Percentiles rank a stretch among this genome's conserved stretches.
Conservation (phyloP, 2,113 vertebrate species). For the Thamnaconus septentrionalis region DNA sequence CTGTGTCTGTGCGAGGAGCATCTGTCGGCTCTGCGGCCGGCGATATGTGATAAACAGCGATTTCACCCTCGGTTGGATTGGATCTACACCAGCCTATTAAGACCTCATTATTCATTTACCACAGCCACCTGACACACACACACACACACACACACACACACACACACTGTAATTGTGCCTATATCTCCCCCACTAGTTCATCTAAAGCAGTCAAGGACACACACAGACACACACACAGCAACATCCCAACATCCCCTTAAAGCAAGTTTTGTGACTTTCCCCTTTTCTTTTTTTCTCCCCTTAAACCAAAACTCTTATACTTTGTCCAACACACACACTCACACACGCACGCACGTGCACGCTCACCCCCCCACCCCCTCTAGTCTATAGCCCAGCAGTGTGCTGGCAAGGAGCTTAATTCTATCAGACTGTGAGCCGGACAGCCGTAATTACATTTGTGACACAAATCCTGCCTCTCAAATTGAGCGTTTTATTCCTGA, state of each 20-base stretch:
- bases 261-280: slow-evolving; percentile 32
- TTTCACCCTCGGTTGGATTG: slow-evolving; percentile 71
- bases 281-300: background rate
- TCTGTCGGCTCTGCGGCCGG: slow-evolving; percentile 61
- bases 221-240: background rate
- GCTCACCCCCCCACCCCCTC: background rate
- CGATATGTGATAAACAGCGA: slow-evolving; percentile 64
- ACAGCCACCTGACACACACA: slow-evolving; percentile 43
- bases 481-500: slow-evolving; percentile 73
- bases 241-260: slow-evolving; percentile 15
- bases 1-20: slow-evolving; percentile 24
- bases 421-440: slow-evolving; percentile 71
- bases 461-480: slow-evolving; percentile 78
- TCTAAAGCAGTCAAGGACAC: slow-evolving; percentile 49
- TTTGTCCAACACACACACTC: slow-evolving; percentile 4
- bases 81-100: slow-evolving; percentile 63
- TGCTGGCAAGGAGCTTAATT: slow-evolving; percentile 72
- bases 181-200: slow-evolving; percentile 22
- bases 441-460: slow-evolving; percentile 79
- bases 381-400: slow-evolving; percentile 30
- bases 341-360: slow-evolving; percentile 8
- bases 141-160: slow-evolving; percentile 20
- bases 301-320: slow-evolving; percentile 24
- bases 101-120: slow-evolving; percentile 71
- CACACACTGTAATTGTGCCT: slow-evolving; percentile 8